Base-by-base conservation (phyloP, 2,888 invertebrate genomes). In the Uloborus plumipes region DNA sequence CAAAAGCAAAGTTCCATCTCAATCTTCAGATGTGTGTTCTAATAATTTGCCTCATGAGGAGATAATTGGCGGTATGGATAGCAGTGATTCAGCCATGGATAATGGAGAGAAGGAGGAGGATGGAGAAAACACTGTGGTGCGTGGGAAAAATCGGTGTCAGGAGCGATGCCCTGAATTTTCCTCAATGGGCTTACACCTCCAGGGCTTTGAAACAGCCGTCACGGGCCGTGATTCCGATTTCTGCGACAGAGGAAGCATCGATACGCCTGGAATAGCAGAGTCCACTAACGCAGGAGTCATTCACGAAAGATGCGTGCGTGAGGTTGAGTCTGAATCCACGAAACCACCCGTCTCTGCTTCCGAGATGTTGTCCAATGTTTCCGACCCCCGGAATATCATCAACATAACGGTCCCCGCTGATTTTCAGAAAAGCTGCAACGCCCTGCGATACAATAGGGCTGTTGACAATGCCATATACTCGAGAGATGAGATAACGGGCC, bases 181-280 rank as follows among this genome's bases (percentile, higher is more conserved):
- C 59, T 26, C 71, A 71, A 61, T 61, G 71, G 51, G 51, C n/a
- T 14, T 47, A 18, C n/a, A 49, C 16, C 73, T 64, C 53, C 49
- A n/a, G 61, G 61, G 47, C 67, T 62, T 61, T 31, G 53, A 67
- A 20, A 51, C 39, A 2, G 51, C 9, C 79, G 79, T 80, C 79
- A 80, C 66, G 79, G 61, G 53, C 16, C 13, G 16, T 53, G 72
- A 53, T 39, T 61, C 58, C 78, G 73, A 80, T 73, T 80, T 80
- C 53, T 67, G 49, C 39, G 39, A 39, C 76, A 53, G 31, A 70
- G 77, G 18, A 62, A 53, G 39, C 55, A 49, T 18, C 62, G 79
- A 80, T 69, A 80, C 73, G 71, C 73, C 79, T 73, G 39, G 39
- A 39, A 39, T 39, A 7, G 67, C 31, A 67, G 49, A 31, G 53